Conservation (phyloP, 2,113 vertebrate species). For the Suncus etruscus region DNA sequence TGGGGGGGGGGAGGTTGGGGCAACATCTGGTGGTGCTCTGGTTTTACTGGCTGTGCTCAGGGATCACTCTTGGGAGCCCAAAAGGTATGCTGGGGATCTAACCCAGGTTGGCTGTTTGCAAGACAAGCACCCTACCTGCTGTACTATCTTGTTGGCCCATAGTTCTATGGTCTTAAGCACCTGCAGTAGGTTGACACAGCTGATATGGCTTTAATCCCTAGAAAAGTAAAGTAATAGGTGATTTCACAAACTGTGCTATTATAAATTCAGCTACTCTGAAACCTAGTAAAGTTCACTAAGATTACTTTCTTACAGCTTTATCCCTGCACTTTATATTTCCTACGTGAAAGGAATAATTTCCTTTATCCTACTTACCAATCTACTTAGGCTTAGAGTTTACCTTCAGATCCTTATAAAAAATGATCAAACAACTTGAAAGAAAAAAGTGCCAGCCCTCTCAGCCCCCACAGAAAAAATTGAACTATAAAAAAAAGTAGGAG, state of each 20-base stretch:
- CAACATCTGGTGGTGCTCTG: too few species aligned
- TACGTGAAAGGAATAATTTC: background rate
- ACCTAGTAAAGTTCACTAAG: background rate
- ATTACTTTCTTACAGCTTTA: background rate
- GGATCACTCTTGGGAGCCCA: too few species aligned
- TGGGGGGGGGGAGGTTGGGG: too few species aligned
- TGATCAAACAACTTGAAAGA: background rate
- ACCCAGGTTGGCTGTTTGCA: too few species aligned
- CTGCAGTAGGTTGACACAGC: background rate
- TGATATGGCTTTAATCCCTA: background rate
- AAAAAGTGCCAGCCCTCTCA: background rate
- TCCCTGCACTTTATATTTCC: background rate
- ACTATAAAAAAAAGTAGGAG: background rate
- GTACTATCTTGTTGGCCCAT: too few species aligned
- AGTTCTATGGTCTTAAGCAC: background rate
- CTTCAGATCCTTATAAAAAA: background rate
- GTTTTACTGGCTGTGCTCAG: too few species aligned
- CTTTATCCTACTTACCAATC: background rate
- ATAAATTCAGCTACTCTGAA: background rate
- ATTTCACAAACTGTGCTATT: background rate
- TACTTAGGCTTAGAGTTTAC: background rate
- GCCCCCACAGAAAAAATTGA: background rate
- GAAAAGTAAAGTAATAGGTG: background rate
- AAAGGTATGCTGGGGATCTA: too few species aligned
- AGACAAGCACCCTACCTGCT: too few species aligned